Percentiles rank a stretch among this genome's conserved stretches.
Evolutionary conservation across 2,797 vertebrate genomes (phyloP).

Genomic region (Fundulus diaphanus): DNA sequence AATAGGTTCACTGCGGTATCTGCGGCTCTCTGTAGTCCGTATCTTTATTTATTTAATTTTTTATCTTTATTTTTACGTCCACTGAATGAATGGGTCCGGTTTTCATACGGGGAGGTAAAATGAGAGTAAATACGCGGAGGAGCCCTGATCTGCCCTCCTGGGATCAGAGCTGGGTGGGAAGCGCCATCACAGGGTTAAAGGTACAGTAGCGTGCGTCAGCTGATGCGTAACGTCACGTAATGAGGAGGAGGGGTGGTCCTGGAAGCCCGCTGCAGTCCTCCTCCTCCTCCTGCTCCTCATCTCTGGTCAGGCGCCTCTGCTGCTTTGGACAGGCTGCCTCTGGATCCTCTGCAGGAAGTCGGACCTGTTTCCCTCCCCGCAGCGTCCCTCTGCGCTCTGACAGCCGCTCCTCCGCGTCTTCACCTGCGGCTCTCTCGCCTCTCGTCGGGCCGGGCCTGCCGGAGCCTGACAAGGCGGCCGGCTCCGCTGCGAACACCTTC

Average conservation of each 20-base stretch:
- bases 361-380: slow-evolving; percentile 75
- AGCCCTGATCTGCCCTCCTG: slow-evolving; percentile 18
- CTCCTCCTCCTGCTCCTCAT: slow-evolving; percentile 79
- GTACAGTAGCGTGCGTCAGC: slow-evolving; percentile 71
- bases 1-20: too few species aligned
- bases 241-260: slow-evolving; percentile 33
- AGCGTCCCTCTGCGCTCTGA: slow-evolving; percentile 36
- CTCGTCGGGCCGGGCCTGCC: slow-evolving; percentile 16
- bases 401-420: slow-evolving; percentile 18
- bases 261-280: slow-evolving; percentile 65
- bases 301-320: slow-evolving; percentile 84
- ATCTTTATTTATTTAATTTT: neutral
- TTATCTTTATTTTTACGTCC: too few species aligned
- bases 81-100: neutral
- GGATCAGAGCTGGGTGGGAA: slow-evolving; percentile 58
- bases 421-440: slow-evolving; percentile 12
- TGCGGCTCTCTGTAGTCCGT: neutral
- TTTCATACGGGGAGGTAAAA: neutral
- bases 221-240: slow-evolving; percentile 58
- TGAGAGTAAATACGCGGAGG: slow-evolving; percentile 1
- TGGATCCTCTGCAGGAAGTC: slow-evolving; percentile 86
- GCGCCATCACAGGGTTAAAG: slow-evolving; percentile 71
- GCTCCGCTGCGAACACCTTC: slow-evolving; percentile 11
- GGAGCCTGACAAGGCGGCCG: slow-evolving; percentile 19
- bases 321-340: slow-evolving; percentile 61